Evolutionary conservation across 2,797 vertebrate genomes (phyloP), one percentile per base, ranked within the genome.

Genomic region (Nasua narica): DNA sequence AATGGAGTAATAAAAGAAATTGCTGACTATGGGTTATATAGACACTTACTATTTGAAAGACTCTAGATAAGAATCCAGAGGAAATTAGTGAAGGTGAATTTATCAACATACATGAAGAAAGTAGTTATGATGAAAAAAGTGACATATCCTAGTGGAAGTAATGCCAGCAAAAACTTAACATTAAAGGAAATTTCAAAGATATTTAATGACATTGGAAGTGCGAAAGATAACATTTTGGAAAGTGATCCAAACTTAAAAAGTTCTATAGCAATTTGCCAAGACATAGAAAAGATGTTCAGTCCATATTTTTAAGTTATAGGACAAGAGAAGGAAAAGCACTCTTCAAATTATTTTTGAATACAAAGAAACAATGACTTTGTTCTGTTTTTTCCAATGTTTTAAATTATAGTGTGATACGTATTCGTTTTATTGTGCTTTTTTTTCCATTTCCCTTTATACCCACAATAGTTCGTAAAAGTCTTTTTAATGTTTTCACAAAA

Each of bases 401-500:
- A 94, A 95, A 77, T 89, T 87, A 72, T 0, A 91, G 4, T 35
- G 14, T 58, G 65, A 15, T 62, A 92, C 85, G 23, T 54, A 82
- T 43, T 65, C 37, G 15, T 72, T 52, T 90, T 90, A 21, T 72
- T 82, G 37, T 37, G 12, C 40, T 70, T 46, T 70, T 52, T 48
- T 90, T 79, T 69, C 23, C 19, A 60, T 37, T 74, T 79, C 19
- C 40, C 2, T 92, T 3, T 37, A 37, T n/a, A 12, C 69, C 27
- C 94, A 52, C 15, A 91, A 27, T 32, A 60, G 67, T 72, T 8
- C n/a, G 18, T n/a, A 60, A 69, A 79, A 83, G 0, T 67, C 7
- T 69, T 87, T 85, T 84, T 72, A 87, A 67, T 19, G 7, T 90
- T 86, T 86, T 94, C 13, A 86, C 5, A 92, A 90, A 92, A 69